These are phyloP conservation scores for Pherbina coryleti DNA, from an alignment of 2,888 invertebrate genomes.

Conservation along the genomic window DNA sequence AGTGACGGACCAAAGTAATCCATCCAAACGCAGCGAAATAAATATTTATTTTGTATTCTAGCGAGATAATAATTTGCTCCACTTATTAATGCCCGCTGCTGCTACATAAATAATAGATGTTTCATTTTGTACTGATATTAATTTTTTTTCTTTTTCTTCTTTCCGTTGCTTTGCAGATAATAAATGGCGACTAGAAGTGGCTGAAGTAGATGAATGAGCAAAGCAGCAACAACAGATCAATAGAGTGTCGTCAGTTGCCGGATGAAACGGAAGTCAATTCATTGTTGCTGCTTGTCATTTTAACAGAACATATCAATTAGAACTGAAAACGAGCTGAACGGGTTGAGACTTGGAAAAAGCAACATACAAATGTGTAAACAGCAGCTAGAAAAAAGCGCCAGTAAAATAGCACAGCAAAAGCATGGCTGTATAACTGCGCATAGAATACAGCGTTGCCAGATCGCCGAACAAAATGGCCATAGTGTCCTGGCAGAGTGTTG, in stretches of 20 bases:
- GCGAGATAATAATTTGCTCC: slow-evolving; percentile 31
- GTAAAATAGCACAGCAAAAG: no score
- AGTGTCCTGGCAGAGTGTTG: slow-evolving; percentile 61
- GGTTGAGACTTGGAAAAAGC: not conserved
- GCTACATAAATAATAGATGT: slow-evolving; percentile 16
- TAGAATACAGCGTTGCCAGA: slow-evolving; percentile 7
- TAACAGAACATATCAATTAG: slow-evolving; percentile 21
- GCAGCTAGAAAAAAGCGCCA: not conserved
- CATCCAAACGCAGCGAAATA: not conserved
- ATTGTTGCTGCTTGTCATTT: not conserved
- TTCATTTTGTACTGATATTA: not conserved
- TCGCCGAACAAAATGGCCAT: slow-evolving; percentile 53
- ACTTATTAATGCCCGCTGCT: not conserved
- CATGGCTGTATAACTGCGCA: not conserved
- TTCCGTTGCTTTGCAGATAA: not conserved
- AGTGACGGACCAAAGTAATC: not conserved
- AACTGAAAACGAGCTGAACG: not conserved
- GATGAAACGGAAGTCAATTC: not conserved
- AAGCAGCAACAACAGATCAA: slow-evolving; percentile 6
- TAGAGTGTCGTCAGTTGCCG: not conserved
- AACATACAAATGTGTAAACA: slow-evolving; percentile 21
- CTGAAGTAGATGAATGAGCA: not conserved
- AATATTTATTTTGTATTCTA: no score
- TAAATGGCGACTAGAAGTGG: not conserved
- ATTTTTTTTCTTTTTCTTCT: not conserved